Percentiles rank a stretch among this genome's conserved stretches.
Evolutionary conservation across 2,797 vertebrate genomes (phyloP).

Genomic region (Pipistrellus nathusii): DNA sequence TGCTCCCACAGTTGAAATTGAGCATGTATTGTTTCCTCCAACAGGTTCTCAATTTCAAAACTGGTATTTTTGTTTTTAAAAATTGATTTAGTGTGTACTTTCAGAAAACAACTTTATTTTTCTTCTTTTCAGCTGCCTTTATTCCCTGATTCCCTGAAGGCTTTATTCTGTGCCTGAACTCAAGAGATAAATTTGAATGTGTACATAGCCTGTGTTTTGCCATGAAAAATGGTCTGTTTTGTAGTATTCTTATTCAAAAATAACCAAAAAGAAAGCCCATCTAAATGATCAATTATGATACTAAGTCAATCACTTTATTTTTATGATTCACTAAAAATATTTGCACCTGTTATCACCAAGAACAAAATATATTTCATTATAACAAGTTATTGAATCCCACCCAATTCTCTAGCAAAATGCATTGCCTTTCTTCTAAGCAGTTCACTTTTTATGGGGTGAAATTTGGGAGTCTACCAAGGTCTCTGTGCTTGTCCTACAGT

Average conservation of each 20-base stretch:
- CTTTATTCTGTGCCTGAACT: not conserved
- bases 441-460: not conserved
- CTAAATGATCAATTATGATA: not conserved
- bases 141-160: not conserved
- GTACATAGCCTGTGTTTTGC: not conserved
- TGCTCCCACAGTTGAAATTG: not conserved
- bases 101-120: not conserved
- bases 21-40: not conserved
- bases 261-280: not conserved
- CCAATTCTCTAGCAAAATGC: not conserved
- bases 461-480: not conserved
- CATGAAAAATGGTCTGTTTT: conserved; percentile 29
- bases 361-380: not conserved
- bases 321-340: not conserved
- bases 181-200: not conserved
- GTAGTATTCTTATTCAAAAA: conserved; percentile 37
- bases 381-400: not conserved
- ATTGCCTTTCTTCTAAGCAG: not conserved
- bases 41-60: not conserved
- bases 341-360: not conserved
- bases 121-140: not conserved
- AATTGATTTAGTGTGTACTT: not conserved
- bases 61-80: not conserved
- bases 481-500: not conserved
- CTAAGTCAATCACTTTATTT: conserved; percentile 13